phyloP scores from a whole-genome alignment of 2,113 vertebrate genomes.

The Oryzias woworae region DNA sequence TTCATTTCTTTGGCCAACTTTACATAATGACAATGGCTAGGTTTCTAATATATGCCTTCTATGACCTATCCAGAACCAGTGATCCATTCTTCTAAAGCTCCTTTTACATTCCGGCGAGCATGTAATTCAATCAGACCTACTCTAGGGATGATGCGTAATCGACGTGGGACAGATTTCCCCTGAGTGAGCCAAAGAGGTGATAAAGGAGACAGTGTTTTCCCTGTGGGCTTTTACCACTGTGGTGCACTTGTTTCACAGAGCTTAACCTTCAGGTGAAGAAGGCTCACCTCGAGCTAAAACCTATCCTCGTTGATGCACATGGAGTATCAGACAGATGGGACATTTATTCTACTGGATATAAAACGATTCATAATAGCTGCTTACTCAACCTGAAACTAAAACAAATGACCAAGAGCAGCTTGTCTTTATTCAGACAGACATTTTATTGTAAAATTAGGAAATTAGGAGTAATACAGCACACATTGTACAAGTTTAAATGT shows the following conservation, averaged over 20 bases:
- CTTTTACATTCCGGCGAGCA: slow-evolving; percentile 66
- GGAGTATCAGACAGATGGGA: neutral
- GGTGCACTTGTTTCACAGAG: slow-evolving; percentile 18
- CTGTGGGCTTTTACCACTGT: slow-evolving; percentile 19
- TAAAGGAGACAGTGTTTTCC: slow-evolving; percentile 39
- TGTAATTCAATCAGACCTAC: slow-evolving; percentile 60
- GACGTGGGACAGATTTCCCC: slow-evolving; percentile 40
- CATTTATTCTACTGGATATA: neutral
- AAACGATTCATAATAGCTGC: neutral
- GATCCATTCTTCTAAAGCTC: slow-evolving; percentile 39
- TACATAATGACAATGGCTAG: slow-evolving; percentile 38
- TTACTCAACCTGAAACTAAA: neutral
- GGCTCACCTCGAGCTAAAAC: slow-evolving; percentile 17
- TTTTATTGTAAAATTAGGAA: no score
- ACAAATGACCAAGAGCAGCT: neutral
- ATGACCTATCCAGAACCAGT: slow-evolving; percentile 28
- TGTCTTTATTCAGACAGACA: no score
- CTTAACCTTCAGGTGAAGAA: slow-evolving; percentile 21
- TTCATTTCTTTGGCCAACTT: slow-evolving; percentile 22
- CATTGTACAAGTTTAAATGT: slow-evolving; percentile 6
- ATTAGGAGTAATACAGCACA: no score
- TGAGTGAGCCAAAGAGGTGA: slow-evolving; percentile 50
- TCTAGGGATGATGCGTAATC: slow-evolving; percentile 43
- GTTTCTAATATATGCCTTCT: slow-evolving; percentile 30
- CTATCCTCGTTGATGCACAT: slow-evolving; percentile 13